Percentiles rank a stretch among this genome's conserved stretches.
Conservation (phyloP, 2,888 invertebrate genomes). For the Trachelus stipa region DNA sequence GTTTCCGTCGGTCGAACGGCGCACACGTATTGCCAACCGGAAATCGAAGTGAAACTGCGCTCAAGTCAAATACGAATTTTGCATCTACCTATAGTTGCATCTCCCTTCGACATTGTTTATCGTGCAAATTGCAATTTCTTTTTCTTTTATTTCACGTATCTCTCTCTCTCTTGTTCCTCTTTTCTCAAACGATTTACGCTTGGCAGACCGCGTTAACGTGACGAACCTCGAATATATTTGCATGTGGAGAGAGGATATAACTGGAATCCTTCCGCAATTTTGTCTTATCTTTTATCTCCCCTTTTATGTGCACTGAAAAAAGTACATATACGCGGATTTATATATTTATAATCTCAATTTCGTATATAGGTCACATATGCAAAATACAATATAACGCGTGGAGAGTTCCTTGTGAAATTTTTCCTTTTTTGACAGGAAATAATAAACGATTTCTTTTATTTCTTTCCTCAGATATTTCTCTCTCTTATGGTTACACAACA, state of each 20-base stretch:
- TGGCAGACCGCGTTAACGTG: background rate
- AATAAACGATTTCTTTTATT: background rate
- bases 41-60: conserved; percentile 4
- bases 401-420: background rate
- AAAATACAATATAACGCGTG: background rate
- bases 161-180: background rate
- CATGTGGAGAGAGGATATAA: background rate
- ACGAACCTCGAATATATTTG: background rate
- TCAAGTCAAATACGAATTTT: background rate
- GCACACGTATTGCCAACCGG: background rate
- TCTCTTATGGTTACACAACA: background rate
- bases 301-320: background rate
- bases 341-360: background rate
- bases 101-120: background rate
- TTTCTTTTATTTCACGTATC: background rate
- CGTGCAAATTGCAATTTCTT: background rate
- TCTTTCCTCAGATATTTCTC: background rate
- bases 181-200: background rate
- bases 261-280: background rate
- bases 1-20: conserved; percentile 19
- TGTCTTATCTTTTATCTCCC: background rate
- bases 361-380: background rate
- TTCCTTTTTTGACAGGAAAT: background rate
- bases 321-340: background rate
- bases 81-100: background rate